Base-by-base conservation (phyloP, 37 sponge, comb jelly and placozoan species). In the Haliclona indistincta region DNA sequence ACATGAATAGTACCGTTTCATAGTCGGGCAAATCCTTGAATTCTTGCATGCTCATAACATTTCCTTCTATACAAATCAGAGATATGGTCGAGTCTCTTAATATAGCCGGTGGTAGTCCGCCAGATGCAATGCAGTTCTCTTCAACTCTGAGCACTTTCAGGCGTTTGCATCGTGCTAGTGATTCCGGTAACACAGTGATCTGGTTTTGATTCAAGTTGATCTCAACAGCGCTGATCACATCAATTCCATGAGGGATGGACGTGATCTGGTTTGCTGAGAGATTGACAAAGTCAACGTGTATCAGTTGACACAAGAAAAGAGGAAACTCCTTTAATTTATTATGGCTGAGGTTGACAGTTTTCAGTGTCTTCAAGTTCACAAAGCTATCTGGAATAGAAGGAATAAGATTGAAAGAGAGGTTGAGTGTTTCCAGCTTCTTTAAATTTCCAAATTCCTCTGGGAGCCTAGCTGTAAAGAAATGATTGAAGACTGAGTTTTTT, bases 101-200 rank as follows among this genome's bases (percentile, higher is more conserved):
- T 23, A 94, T 36, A 20, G 61, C 60, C n/a, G 34, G 47, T 0
- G 91, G 95, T 1, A 94, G 3, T 10, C 88, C 88, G 2, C 23
- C 43, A 25, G 91, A 37, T 4, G 55, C 17, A 11, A 94, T 44
- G n/a, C 47, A 65, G 61, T 94, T 94, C 74, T 94, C 85, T 30
- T 90, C 85, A 43, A 87, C 70, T 40, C 95, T 60, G 33, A 94
- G 58, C 3, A 94, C 77, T 54, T 91, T 91, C 15, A 94, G 62
- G 33, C 81, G 78, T 71, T 45, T 28, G 41, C 93, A 85, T 25
- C 23, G 54, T 20, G 93, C 83, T 25, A 94, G 54, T 15, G 43
- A 33, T 0, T 54, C 73, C 17, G 95, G 95, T 2, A 94, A 67
- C 2, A 63, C 41, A 6, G 69, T 13, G 0, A 94, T 26, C 13